Conservation (phyloP, 1,140 invertebrate species). For the Dendroctonus valens region DNA sequence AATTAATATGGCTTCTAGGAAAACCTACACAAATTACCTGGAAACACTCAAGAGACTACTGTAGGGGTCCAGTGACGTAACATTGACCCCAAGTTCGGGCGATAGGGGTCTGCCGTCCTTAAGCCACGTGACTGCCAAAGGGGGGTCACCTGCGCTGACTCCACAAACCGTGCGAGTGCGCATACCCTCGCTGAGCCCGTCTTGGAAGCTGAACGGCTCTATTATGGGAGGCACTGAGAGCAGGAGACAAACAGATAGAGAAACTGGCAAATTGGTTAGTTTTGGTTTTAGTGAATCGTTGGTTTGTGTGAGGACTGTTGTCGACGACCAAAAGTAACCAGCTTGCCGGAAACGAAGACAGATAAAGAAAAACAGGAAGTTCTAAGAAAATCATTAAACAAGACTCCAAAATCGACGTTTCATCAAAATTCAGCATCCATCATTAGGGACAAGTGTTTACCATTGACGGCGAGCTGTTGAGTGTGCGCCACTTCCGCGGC, state of each 20-base stretch:
- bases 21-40: slow-evolving; percentile 21
- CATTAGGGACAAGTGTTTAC: slow-evolving; percentile 57
- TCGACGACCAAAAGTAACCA: slow-evolving; percentile 16
- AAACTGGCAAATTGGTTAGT: slow-evolving; percentile 6
- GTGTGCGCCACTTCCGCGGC: slow-evolving; percentile 72
- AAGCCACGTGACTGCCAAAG: slow-evolving; percentile 73
- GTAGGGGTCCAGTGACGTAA: slow-evolving; percentile 71
- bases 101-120: slow-evolving; percentile 71
- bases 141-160: slow-evolving; percentile 76
- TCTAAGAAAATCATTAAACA: slow-evolving; percentile 32
- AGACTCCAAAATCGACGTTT: slow-evolving; percentile 23
- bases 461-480: slow-evolving; percentile 75
- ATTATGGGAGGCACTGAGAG: slow-evolving; percentile 81
- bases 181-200: slow-evolving; percentile 79
- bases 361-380: slow-evolving; percentile 52
- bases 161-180: slow-evolving; percentile 81
- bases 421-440: slow-evolving; percentile 16
- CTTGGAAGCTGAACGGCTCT: slow-evolving; percentile 80
- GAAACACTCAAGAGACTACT: slow-evolving; percentile 67
- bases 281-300: slow-evolving; percentile 10
- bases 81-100: slow-evolving; percentile 62
- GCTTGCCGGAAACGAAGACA: slow-evolving; percentile 56
- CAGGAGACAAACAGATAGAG: slow-evolving; percentile 57
- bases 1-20: neutral
- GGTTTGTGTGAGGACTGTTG: too few relatives aligned